Percentiles rank a stretch among this genome's conserved stretches.
Evolutionary conservation across 2,113 vertebrate species (phyloP).

Genomic region (Ariopsis seemanni): DNA sequence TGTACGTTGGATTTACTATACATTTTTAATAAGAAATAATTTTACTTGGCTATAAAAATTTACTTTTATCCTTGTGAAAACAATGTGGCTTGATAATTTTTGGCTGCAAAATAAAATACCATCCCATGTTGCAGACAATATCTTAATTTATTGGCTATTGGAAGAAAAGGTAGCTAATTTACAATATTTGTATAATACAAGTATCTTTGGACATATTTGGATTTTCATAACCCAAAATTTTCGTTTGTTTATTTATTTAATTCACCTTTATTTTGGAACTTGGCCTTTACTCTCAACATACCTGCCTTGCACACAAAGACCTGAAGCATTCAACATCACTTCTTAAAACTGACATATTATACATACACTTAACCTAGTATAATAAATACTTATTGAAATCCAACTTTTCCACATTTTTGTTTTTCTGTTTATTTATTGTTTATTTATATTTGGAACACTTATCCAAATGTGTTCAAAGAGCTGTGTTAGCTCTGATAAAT

Average conservation of each 20-base stretch:
- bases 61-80: not conserved
- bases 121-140: not conserved
- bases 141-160: not conserved
- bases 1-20: not conserved
- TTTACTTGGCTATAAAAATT: not conserved
- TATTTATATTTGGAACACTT: not conserved
- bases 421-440: not conserved
- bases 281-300: not conserved
- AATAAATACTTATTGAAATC: not conserved
- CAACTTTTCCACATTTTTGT: too few species aligned
- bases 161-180: not conserved
- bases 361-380: not conserved
- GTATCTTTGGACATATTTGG: not conserved
- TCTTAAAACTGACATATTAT: not conserved
- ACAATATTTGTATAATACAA: not conserved
- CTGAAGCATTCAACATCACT: not conserved
- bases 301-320: not conserved
- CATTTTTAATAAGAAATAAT: not conserved
- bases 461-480: constrained; percentile 1
- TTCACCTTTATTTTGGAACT: not conserved
- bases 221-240: not conserved
- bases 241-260: not conserved
- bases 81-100: not conserved
- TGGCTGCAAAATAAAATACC: not conserved
- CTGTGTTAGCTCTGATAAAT: constrained; percentile 31